phyloP scores from a whole-genome alignment of 2,888 invertebrate species.

The Myopa tessellatipennis region DNA sequence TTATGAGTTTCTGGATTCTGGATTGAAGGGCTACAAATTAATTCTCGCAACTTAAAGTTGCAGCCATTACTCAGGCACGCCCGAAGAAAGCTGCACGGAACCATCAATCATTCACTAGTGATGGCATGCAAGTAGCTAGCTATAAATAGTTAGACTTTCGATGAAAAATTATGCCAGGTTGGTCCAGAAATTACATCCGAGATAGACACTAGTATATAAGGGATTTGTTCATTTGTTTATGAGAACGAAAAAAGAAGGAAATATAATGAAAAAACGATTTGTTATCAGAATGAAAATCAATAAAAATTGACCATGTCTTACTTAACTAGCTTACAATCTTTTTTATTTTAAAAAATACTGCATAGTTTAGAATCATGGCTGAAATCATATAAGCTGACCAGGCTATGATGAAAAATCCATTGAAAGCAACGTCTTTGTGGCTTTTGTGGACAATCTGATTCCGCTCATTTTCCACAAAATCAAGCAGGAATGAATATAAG shows the following conservation, averaged over 20 bases:
- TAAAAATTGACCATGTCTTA: background rate
- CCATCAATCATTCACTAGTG: constrained; percentile 3
- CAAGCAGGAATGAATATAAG: background rate
- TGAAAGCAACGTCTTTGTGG: constrained; percentile 22
- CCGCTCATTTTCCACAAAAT: constrained; percentile 20
- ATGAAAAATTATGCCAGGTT: constrained; percentile 9
- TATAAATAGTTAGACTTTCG: background rate
- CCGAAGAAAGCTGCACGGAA: background rate
- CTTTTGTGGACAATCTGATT: constrained; percentile 19
- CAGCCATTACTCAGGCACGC: background rate
- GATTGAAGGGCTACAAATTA: constrained; percentile 26
- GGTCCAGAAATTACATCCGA: background rate
- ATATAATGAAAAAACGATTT: background rate
- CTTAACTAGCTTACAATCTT: background rate
- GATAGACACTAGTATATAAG: background rate
- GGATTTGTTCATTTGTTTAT: no score
- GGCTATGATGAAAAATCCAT: constrained; percentile 1
- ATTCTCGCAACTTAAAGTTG: constrained; percentile 18
- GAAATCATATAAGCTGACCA: background rate
- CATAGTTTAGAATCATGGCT: background rate
- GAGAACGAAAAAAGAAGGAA: background rate
- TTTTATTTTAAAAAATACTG: background rate
- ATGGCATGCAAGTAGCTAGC: background rate
- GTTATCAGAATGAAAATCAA: background rate
- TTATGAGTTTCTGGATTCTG: background rate